A percentile compares a stretch with the other conserved stretches of the same genome.
Conservation (phyloP, 2,888 invertebrate genomes). For the Crepidodera aurea region DNA sequence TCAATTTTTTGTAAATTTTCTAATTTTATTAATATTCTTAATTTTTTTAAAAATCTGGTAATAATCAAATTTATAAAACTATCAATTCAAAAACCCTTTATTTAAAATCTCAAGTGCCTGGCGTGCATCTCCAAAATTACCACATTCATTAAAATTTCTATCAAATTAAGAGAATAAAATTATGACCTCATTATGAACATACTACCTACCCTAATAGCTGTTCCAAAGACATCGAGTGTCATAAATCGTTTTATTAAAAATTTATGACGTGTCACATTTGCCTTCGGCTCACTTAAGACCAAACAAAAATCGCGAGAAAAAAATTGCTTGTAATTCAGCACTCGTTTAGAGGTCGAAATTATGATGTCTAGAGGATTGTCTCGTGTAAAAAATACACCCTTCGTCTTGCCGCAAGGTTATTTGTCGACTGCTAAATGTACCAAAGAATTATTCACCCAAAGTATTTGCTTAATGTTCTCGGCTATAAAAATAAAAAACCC, state of each 20-base stretch:
- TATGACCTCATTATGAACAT: too few species aligned
- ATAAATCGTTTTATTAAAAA: neutral
- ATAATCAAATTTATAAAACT: too few species aligned
- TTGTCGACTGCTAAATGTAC: constrained; percentile 38
- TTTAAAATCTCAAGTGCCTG: too few species aligned
- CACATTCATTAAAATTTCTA: too few species aligned
- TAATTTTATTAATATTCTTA: too few species aligned
- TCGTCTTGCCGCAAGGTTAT: constrained; percentile 28
- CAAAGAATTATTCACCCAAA: constrained; percentile 37
- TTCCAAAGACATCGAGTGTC: too few species aligned
- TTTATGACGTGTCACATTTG: neutral
- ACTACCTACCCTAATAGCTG: too few species aligned
- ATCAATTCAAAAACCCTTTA: too few species aligned
- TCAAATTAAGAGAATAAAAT: too few species aligned
- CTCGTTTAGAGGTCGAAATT: constrained; percentile 15
- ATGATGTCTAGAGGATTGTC: constrained; percentile 20
- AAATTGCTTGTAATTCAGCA: neutral
- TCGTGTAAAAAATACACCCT: constrained; percentile 10
- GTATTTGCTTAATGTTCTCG: constrained; percentile 40
- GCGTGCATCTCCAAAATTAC: too few species aligned
- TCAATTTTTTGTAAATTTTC: too few species aligned
- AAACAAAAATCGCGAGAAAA: neutral
- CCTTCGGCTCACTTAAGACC: neutral
- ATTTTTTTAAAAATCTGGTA: too few species aligned
- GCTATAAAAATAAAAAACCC: constrained; percentile 38